A percentile compares a stretch with the other conserved stretches of the same genome.
Conservation (phyloP, 2,888 invertebrate species). For the Trissoscelio sp. region DNA sequence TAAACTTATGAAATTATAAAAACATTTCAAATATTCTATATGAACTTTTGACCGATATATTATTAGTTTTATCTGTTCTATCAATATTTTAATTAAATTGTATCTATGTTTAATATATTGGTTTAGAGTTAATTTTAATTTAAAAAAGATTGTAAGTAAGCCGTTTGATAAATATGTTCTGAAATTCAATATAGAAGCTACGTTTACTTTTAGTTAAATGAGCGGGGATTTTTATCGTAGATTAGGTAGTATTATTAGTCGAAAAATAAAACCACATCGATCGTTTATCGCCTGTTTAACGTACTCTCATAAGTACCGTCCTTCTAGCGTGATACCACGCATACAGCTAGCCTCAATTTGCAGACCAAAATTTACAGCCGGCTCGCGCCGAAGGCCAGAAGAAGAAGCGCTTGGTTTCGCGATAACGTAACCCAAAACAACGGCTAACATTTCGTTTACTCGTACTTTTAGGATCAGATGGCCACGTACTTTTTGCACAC, state of each 20-base stretch:
- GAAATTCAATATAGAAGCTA: background rate
- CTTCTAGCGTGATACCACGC: slow-evolving; percentile 45
- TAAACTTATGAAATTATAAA: too few species aligned
- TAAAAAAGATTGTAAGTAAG: too few species aligned
- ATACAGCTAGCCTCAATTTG: slow-evolving; percentile 54
- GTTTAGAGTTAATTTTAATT: too few species aligned
- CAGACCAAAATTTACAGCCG: slow-evolving; percentile 67
- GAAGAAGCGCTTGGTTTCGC: slow-evolving; percentile 54
- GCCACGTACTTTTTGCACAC: slow-evolving; percentile 42
- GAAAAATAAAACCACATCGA: slow-evolving; percentile 58
- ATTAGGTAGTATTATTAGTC: slow-evolving; percentile 30
- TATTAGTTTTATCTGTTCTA: too few species aligned
- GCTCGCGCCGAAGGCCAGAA: slow-evolving; percentile 54
- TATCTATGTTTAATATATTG: too few species aligned
- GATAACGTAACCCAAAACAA: slow-evolving; percentile 56
- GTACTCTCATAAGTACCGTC: slow-evolving; percentile 57
- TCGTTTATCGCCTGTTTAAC: slow-evolving; percentile 62
- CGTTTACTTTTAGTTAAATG: background rate
- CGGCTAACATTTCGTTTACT: slow-evolving; percentile 45
- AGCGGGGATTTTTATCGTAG: slow-evolving; percentile 2
- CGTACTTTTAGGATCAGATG: slow-evolving; percentile 41
- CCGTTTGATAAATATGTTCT: background rate
- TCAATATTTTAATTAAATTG: too few species aligned
- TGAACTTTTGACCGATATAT: too few species aligned
- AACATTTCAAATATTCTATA: too few species aligned